These are phyloP conservation scores for Eutrigla gurnardus DNA, from an alignment of 2,797 vertebrate genomes.

Conservation along the genomic window DNA sequence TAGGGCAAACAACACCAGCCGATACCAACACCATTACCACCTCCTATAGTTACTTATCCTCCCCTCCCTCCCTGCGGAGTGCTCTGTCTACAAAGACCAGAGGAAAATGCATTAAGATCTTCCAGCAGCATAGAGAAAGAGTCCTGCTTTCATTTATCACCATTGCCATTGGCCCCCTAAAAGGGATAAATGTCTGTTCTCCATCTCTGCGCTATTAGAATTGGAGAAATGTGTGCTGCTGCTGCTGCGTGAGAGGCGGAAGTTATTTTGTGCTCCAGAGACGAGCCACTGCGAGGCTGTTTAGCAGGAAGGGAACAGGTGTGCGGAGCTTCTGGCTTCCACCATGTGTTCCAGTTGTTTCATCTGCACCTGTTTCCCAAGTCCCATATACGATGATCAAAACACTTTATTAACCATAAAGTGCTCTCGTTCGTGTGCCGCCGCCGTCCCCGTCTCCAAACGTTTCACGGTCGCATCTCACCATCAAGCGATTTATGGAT, in stretches of 20 bases:
- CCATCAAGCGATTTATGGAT: constrained; percentile 32
- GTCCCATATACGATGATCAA: constrained; percentile 68
- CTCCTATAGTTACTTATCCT: constrained; percentile 79
- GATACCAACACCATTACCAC: constrained; percentile 80
- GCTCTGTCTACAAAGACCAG: constrained; percentile 69
- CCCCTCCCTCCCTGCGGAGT: constrained; percentile 68
- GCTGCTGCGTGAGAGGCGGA: constrained; percentile 58
- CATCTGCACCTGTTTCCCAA: constrained; percentile 79
- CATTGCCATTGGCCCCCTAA: constrained; percentile 77
- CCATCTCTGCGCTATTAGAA: constrained; percentile 79
- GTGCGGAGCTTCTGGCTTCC: constrained; percentile 78
- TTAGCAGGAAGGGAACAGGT: constrained; percentile 81
- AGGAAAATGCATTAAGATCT: constrained; percentile 76
- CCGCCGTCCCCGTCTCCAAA: constrained; percentile 27
- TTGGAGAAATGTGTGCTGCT: constrained; percentile 62
- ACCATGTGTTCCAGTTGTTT: constrained; percentile 79
- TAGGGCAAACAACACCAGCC: constrained; percentile 81
- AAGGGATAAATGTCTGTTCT: constrained; percentile 80
- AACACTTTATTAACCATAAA: constrained; percentile 74
- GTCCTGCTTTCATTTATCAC: constrained; percentile 79
- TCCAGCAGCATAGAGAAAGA: constrained; percentile 73
- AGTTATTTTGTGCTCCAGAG: constrained; percentile 75
- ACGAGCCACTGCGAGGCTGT: constrained; percentile 74
- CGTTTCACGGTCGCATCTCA: constrained; percentile 22
- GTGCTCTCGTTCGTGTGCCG: constrained; percentile 36